These are phyloP conservation scores for Pachycephala philippinensis DNA, from an alignment of 2,113 vertebrate species.

Conservation along the genomic window DNA sequence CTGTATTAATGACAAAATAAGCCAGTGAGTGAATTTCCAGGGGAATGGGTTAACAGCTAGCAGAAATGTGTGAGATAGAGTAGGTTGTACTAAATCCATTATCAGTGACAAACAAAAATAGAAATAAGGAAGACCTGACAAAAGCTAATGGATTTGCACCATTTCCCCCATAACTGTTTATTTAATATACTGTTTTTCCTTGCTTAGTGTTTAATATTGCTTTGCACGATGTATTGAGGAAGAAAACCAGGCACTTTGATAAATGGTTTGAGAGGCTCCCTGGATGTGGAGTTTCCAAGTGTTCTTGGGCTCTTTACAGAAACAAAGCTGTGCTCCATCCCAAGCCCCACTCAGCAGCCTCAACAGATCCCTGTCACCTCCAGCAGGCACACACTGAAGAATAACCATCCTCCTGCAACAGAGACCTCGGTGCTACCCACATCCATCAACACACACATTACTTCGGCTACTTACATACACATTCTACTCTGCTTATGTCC, in stretches of 20 bases:
- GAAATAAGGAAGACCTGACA: background rate
- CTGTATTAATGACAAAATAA: background rate
- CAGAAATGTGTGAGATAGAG: background rate
- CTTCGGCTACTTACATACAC: background rate
- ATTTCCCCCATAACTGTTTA: background rate
- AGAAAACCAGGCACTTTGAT: background rate
- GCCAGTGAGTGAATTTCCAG: background rate
- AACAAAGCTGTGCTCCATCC: background rate
- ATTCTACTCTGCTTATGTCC: background rate
- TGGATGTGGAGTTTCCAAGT: background rate
- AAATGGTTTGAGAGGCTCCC: background rate
- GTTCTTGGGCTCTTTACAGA: background rate
- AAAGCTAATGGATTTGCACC: background rate
- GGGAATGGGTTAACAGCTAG: slow-evolving; percentile 18
- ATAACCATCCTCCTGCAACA: background rate
- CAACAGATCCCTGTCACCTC: background rate
- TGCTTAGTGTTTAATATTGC: background rate
- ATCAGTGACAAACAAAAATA: slow-evolving; percentile 22
- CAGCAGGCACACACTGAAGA: background rate
- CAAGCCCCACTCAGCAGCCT: background rate
- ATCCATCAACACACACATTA: background rate
- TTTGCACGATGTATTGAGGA: background rate
- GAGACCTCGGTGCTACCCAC: background rate
- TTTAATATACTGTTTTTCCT: background rate
- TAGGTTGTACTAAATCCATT: slow-evolving; percentile 11